Evolutionary conservation across 1,140 invertebrate species (phyloP).

Genomic region (Drosophila tropicalis): DNA sequence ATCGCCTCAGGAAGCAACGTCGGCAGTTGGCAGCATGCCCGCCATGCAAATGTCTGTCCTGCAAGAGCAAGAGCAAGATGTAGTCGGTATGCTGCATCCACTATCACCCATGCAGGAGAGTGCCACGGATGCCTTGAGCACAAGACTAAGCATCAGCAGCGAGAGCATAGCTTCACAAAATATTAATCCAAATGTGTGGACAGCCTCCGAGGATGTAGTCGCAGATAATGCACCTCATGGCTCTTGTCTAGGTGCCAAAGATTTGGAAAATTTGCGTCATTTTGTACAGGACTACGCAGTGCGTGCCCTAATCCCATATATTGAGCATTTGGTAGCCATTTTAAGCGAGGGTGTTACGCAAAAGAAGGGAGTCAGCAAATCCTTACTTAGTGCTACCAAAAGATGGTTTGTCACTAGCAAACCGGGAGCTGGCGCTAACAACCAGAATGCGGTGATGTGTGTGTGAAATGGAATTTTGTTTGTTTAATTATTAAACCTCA

Average conservation of each 20-base stretch:
- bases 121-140: conserved; percentile 77
- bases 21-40: conserved; percentile 85
- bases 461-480: conserved; percentile 42
- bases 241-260: conserved; percentile 89
- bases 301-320: conserved; percentile 94
- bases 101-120: conserved; percentile 85
- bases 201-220: conserved; percentile 83
- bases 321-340: conserved; percentile 92
- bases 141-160: conserved; percentile 85
- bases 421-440: conserved; percentile 87
- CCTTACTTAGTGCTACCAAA: conserved; percentile 96
- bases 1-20: conserved; percentile 85
- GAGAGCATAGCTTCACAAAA: conserved; percentile 85
- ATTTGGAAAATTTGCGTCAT: conserved; percentile 92
- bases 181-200: conserved; percentile 86
- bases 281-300: conserved; percentile 95
- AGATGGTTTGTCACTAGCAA: conserved; percentile 97
- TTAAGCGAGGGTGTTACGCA: conserved; percentile 94
- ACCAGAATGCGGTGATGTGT: conserved; percentile 92
- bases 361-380: conserved; percentile 95
- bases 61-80: conserved; percentile 63
- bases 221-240: conserved; percentile 86
- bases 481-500: not conserved
- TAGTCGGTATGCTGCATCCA: conserved; percentile 85
- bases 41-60: conserved; percentile 73